Base-by-base conservation (phyloP, 1,140 invertebrate genomes). In the Ephestia elutella region DNA sequence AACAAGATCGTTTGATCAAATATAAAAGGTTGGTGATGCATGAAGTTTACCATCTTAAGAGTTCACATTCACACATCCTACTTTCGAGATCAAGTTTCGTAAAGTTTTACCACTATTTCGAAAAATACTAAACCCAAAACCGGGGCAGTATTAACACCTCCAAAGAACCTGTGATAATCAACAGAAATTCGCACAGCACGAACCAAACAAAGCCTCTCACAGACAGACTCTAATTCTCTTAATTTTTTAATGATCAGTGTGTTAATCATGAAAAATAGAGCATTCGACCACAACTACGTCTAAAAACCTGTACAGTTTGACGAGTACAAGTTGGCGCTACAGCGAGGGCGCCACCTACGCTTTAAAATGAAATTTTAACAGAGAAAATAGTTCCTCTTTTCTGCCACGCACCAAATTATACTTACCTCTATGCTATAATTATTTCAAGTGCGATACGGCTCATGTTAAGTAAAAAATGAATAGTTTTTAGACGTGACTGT, bases 241-340 rank as follows among this genome's bases (percentile, higher is more conserved):
- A 65, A 69, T 69, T 60, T 54, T 59, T 63, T 57, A 67, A 72
- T 70, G 64, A 73, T 70, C 59, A 62, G 51, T 17, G 55, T 64
- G 71, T 62, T 58, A 73, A 67, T 59, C 50, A 58, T 32, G 35
- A 44, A 49, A 59, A 63, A 48, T 63, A 48, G 49, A 50, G 49
- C 49, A 50, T 32, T 32, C 30, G 3, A 11, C 0, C 11, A 50
- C 18, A 18, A 21, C 18, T 5, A 50, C 18, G 49, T 50, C 18
- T 5, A 50, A 50, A 11, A 50, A 50, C 11, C 0, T 19, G 18
- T 18, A 50, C 9, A 50, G 10, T 1, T 11, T 18, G 7, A 17
- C 19, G n/a, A n/a, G n/a, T n/a, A n/a, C n/a, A n/a, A n/a, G n/a
- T n/a, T n/a, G n/a, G n/a, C n/a, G n/a, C n/a, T n/a, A n/a, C n/a